Percentiles rank a stretch among this genome's conserved stretches.
Evolutionary conservation across 2,888 invertebrate species (phyloP).

Genomic region (Luperina testacea): DNA sequence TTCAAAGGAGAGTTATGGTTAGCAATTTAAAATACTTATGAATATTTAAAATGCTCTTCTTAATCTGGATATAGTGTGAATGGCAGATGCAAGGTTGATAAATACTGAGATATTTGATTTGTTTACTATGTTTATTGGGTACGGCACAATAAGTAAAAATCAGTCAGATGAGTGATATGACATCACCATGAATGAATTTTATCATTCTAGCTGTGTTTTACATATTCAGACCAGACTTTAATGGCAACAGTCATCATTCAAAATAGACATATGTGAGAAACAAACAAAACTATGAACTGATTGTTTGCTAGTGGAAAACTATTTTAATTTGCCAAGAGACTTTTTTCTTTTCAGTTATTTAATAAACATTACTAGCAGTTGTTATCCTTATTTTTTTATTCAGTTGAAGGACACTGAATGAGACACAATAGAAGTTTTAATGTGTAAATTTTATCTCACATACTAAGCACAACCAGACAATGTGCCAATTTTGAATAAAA

Average conservation of each 20-base stretch:
- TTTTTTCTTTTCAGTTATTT: too few relatives aligned
- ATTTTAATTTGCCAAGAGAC: too few relatives aligned
- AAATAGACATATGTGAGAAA: conserved; percentile 23
- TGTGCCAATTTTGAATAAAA: not conserved
- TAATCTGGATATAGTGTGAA: not conserved
- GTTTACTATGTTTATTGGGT: too few relatives aligned
- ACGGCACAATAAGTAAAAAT: not conserved
- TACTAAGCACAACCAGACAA: not conserved
- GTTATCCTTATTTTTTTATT: too few relatives aligned
- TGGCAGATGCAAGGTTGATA: not conserved
- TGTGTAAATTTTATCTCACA: too few relatives aligned
- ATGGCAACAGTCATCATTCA: conserved; percentile 18
- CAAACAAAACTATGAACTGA: not conserved
- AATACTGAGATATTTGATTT: too few relatives aligned
- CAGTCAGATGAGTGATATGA: not conserved
- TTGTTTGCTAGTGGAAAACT: not conserved
- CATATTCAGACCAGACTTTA: not conserved
- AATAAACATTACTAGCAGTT: too few relatives aligned
- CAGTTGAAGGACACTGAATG: too few relatives aligned
- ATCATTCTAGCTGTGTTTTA: not conserved
- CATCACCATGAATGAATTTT: conserved; percentile 17
- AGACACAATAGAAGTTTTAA: too few relatives aligned
- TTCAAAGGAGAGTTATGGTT: not conserved
- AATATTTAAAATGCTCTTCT: conserved; percentile 11
- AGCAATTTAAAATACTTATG: conserved; percentile 1